phyloP scores from a whole-genome alignment of 1,140 invertebrate genomes.

The Ceratina japonica region DNA sequence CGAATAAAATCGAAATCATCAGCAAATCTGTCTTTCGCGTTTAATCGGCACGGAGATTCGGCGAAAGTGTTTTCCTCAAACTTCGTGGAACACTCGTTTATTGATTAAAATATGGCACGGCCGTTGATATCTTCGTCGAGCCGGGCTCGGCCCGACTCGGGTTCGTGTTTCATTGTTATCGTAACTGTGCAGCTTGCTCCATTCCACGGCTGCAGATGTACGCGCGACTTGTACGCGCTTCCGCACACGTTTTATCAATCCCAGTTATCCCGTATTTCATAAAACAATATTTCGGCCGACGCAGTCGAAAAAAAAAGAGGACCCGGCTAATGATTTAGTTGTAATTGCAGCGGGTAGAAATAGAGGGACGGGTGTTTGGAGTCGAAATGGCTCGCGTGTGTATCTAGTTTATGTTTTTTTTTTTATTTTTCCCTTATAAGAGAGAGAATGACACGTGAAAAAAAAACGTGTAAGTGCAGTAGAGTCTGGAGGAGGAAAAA shows the following conservation, averaged over 20 bases:
- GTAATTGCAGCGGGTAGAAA: slow-evolving; percentile 1
- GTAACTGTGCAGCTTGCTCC: slow-evolving; percentile 66
- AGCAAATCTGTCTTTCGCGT: no score
- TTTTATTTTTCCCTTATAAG: slow-evolving; percentile 18
- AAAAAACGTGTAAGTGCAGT: neutral
- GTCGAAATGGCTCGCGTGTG: slow-evolving; percentile 40
- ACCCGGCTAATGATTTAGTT: no score
- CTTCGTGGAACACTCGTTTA: no score
- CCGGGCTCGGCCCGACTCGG: no score
- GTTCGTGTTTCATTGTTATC: slow-evolving; percentile 59
- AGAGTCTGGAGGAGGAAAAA: slow-evolving; percentile 29
- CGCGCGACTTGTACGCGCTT: slow-evolving; percentile 58
- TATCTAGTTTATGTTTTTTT: neutral
- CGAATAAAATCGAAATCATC: no score
- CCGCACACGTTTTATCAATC: no score
- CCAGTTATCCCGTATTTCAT: neutral
- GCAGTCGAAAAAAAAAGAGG: no score
- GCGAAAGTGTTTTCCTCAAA: no score
- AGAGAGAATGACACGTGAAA: slow-evolving; percentile 34
- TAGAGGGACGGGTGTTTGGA: slow-evolving; percentile 14
- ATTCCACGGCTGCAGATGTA: slow-evolving; percentile 62
- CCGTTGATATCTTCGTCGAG: slow-evolving; percentile 42
- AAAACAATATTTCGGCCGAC: neutral
- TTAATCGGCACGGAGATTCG: no score
- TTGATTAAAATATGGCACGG: no score